Evolutionary conservation across 2,888 invertebrate genomes (phyloP).

Genomic region (Drosophila pseudotalamancana): DNA sequence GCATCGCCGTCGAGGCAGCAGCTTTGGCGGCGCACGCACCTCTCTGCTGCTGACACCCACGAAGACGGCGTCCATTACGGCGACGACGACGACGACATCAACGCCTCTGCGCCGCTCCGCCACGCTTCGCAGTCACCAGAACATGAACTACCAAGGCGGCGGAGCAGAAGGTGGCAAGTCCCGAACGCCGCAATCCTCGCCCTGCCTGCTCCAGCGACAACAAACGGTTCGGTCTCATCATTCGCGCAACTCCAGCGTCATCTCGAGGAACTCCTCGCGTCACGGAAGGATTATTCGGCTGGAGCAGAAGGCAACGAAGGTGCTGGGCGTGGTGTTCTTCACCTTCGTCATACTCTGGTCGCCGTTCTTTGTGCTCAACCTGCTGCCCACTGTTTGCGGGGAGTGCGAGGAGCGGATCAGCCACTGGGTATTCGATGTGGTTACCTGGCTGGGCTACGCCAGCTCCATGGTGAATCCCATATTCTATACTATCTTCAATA

Average conservation of each 20-base stretch:
- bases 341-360: constrained; percentile 97
- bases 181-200: constrained; percentile 86
- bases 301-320: constrained; percentile 98
- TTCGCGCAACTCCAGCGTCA: constrained; percentile 92
- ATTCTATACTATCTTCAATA: constrained; percentile 98
- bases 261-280: constrained; percentile 91
- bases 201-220: constrained; percentile 86
- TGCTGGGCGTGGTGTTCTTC: constrained; percentile 96
- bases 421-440: constrained; percentile 92
- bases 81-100: constrained; percentile 68
- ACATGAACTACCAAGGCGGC: constrained; percentile 71
- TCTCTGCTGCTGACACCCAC: constrained; percentile 86
- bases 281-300: constrained; percentile 93
- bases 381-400: constrained; percentile 92
- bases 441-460: constrained; percentile 96
- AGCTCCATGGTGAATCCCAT: constrained; percentile 98
- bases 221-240: constrained; percentile 89
- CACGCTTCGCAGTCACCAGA: constrained; percentile 86
- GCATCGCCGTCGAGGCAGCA: constrained; percentile 88
- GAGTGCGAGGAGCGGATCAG: constrained; percentile 91
- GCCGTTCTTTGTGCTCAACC: constrained; percentile 96
- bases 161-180: constrained; percentile 68
- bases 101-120: constrained; percentile 87
- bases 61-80: constrained; percentile 68
- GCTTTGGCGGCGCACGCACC: constrained; percentile 89